These are phyloP conservation scores for Anguilla megastoma DNA, from an alignment of 2,797 vertebrate genomes.

Conservation along the genomic window DNA sequence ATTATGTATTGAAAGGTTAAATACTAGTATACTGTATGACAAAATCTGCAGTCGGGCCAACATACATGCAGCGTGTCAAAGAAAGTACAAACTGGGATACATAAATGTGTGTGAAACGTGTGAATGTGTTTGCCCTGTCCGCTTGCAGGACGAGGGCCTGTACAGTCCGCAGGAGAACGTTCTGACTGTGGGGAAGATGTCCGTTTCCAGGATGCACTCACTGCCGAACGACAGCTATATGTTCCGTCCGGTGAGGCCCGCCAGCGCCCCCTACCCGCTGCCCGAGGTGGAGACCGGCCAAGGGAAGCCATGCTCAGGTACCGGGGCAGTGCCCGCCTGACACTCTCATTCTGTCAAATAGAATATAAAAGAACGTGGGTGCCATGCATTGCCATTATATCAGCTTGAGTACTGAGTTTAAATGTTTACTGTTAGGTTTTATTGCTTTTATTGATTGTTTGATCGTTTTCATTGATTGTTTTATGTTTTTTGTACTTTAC, in stretches of 20 bases:
- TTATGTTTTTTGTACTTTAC: too few relatives aligned
- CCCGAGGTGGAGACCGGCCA: constrained; percentile 77
- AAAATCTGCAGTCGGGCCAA: background rate
- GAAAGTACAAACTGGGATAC: background rate
- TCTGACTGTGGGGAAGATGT: constrained; percentile 83
- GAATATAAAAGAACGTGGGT: background rate
- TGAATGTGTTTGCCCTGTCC: background rate
- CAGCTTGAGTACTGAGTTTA: background rate
- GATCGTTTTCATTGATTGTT: background rate
- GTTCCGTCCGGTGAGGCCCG: constrained; percentile 91
- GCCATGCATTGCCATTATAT: background rate
- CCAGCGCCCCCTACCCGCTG: constrained; percentile 75
- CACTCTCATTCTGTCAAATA: too few relatives aligned
- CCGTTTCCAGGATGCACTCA: constrained; percentile 92
- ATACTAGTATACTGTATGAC: background rate
- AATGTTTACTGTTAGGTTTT: background rate
- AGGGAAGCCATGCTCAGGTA: constrained; percentile 77
- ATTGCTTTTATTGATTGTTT: background rate
- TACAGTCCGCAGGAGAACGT: constrained; percentile 63
- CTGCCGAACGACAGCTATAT: constrained; percentile 98
- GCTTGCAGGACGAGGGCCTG: constrained; percentile 67
- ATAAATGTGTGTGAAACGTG: background rate
- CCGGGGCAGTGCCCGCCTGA: background rate
- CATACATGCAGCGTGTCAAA: background rate
- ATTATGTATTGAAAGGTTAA: background rate